phyloP scores from a whole-genome alignment of 2,888 invertebrate species.

The Ypsolopha scabrella region DNA sequence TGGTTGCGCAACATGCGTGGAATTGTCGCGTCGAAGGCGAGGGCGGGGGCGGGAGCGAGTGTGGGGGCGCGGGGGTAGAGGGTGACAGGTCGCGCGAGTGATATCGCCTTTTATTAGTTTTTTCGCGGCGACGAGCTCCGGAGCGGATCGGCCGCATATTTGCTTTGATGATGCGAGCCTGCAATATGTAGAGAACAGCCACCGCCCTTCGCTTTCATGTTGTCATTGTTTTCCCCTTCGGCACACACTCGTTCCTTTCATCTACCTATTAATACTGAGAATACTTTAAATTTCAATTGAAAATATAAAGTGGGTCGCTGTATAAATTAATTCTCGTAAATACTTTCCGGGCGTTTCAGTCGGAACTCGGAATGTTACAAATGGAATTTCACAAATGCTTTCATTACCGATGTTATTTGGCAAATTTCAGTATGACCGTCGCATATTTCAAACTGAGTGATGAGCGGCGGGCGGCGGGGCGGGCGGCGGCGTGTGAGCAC shows the following conservation, averaged over 20 bases:
- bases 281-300: conserved; percentile 28
- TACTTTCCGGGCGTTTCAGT: conserved; percentile 17
- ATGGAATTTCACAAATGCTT: conserved; percentile 31
- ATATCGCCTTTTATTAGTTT: conserved; percentile 63
- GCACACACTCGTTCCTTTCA: conserved; percentile 11
- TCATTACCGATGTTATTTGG: conserved; percentile 40
- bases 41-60: conserved; percentile 11
- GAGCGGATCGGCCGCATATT: conserved; percentile 24
- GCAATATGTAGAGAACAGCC: no score
- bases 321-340: conserved; percentile 16
- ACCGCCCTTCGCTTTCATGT: conserved; percentile 11
- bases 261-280: conserved; percentile 14
- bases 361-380: conserved; percentile 21
- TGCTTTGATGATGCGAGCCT: conserved; percentile 30
- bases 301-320: conserved; percentile 24
- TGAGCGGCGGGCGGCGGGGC: conserved; percentile 15
- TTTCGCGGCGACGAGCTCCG: conserved; percentile 44
- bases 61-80: conserved; percentile 7
- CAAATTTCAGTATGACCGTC: conserved; percentile 40
- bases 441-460: conserved; percentile 31
- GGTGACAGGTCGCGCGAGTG: conserved; percentile 28
- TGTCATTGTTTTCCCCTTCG: conserved; percentile 11
- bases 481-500: conserved; percentile 1
- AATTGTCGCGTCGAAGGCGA: conserved; percentile 6
- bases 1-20: conserved; percentile 11